Evolutionary conservation across 2,113 vertebrate genomes (phyloP).

Genomic region (Cynoglossus semilaevis): DNA sequence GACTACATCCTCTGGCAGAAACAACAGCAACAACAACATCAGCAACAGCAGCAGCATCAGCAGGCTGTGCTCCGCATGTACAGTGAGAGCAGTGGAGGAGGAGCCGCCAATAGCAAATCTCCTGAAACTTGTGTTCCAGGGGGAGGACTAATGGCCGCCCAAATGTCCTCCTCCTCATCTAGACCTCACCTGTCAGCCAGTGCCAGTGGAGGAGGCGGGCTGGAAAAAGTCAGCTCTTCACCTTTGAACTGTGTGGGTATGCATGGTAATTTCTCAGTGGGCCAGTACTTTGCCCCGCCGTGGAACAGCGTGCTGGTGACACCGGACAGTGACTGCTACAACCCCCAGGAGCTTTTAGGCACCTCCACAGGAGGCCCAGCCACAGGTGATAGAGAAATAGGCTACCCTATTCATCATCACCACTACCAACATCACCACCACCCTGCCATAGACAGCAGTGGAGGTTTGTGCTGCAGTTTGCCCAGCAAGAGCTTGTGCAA

Average conservation of each 20-base stretch:
- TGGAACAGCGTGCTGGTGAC: conserved; percentile 98
- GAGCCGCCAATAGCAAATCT: conserved; percentile 85
- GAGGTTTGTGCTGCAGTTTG: conserved; percentile 82
- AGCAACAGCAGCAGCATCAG: conserved; percentile 89
- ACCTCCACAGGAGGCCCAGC: conserved; percentile 64
- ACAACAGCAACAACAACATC: conserved; percentile 85
- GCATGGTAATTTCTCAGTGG: conserved; percentile 91
- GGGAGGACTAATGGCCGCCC: conserved; percentile 68
- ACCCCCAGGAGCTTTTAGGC: conserved; percentile 85
- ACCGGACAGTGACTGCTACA: conserved; percentile 97
- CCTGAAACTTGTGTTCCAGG: conserved; percentile 82
- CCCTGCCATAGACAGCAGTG: conserved; percentile 75
- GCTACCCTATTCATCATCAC: conserved; percentile 76
- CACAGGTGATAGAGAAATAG: conserved; percentile 82
- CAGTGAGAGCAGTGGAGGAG: conserved; percentile 85
- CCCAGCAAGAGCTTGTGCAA: conserved; percentile 92
- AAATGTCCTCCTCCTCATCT: conserved; percentile 75
- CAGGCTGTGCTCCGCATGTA: conserved; percentile 87
- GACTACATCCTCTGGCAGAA: conserved; percentile 94
- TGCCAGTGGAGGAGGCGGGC: conserved; percentile 69
- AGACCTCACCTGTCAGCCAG: conserved; percentile 77
- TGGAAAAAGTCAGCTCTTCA: conserved; percentile 88
- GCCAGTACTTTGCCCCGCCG: conserved; percentile 89
- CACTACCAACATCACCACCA: conserved; percentile 73
- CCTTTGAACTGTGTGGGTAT: conserved; percentile 91